phyloP scores from a whole-genome alignment of 2,888 invertebrate genomes.

The Rhingia rostrata region DNA sequence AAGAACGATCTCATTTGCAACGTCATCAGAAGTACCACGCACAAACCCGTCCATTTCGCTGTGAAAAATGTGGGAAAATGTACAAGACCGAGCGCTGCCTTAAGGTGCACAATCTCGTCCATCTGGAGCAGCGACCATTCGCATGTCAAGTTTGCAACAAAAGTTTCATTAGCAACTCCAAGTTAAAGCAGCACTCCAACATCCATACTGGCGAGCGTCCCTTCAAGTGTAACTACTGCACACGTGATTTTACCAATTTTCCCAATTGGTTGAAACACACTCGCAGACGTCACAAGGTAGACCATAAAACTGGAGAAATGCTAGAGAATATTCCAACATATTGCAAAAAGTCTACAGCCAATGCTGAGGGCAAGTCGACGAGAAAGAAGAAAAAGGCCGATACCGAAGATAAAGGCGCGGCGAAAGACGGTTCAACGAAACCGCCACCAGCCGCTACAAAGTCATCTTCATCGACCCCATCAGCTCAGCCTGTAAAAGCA shows the following conservation, averaged over 20 bases:
- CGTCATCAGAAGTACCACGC: conserved; percentile 83
- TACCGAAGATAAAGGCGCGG: not conserved
- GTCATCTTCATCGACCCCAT: conserved; percentile 27
- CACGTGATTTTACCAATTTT: conserved; percentile 85
- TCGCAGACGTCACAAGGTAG: conserved; percentile 84
- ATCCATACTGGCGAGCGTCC: conserved; percentile 85
- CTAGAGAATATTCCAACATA: conserved; percentile 82
- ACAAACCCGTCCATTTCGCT: conserved; percentile 81
- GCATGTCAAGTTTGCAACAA: conserved; percentile 85
- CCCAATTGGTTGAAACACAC: conserved; percentile 86
- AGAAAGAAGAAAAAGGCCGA: conserved; percentile 72
- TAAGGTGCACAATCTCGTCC: conserved; percentile 85
- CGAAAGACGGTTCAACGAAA: not conserved
- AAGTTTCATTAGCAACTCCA: conserved; percentile 85
- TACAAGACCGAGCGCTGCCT: conserved; percentile 85
- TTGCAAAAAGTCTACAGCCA: conserved; percentile 80
- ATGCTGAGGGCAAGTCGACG: conserved; percentile 56
- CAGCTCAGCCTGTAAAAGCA: conserved; percentile 77
- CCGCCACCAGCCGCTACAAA: conserved; percentile 28
- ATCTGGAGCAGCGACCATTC: conserved; percentile 84
- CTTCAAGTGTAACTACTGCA: conserved; percentile 85
- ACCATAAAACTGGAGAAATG: conserved; percentile 82
- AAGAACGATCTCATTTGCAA: conserved; percentile 82
- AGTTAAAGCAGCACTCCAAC: conserved; percentile 85
- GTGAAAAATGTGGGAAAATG: conserved; percentile 83